Percentiles rank a stretch among this genome's conserved stretches.
These are phyloP conservation scores for Copsychus sechellarum DNA, from an alignment of 2,113 vertebrate genomes.

Conservation along the genomic window DNA sequence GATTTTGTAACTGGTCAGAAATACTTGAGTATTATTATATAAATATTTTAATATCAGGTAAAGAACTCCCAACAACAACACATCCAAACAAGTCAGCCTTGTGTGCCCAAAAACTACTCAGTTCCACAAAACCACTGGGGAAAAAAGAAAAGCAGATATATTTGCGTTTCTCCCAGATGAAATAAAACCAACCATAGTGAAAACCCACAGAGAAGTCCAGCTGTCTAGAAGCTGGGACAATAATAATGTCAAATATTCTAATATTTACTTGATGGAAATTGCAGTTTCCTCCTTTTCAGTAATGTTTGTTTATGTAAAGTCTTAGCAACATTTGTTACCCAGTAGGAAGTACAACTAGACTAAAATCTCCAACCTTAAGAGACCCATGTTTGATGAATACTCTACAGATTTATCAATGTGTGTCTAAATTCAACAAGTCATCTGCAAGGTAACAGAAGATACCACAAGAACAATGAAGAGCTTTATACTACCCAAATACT, in stretches of 20 bases:
- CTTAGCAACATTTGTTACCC: background rate
- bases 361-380: background rate
- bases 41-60: background rate
- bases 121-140: background rate
- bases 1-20: background rate
- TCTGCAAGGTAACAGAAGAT: slow-evolving; percentile 1
- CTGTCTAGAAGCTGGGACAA: background rate
- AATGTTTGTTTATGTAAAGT: background rate
- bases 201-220: background rate
- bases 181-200: background rate
- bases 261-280: background rate
- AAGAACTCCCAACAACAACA: background rate
- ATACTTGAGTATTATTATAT: background rate
- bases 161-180: background rate
- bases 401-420: background rate
- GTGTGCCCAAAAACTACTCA: background rate
- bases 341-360: background rate
- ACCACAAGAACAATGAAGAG: slow-evolving; percentile 4
- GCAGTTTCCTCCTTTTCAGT: background rate
- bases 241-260: background rate
- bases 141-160: background rate
- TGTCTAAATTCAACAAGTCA: background rate
- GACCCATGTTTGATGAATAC: background rate
- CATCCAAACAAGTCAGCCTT: background rate
- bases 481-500: background rate